phyloP scores from a whole-genome alignment of 2,888 invertebrate genomes.

The Entomobrya proxima region DNA sequence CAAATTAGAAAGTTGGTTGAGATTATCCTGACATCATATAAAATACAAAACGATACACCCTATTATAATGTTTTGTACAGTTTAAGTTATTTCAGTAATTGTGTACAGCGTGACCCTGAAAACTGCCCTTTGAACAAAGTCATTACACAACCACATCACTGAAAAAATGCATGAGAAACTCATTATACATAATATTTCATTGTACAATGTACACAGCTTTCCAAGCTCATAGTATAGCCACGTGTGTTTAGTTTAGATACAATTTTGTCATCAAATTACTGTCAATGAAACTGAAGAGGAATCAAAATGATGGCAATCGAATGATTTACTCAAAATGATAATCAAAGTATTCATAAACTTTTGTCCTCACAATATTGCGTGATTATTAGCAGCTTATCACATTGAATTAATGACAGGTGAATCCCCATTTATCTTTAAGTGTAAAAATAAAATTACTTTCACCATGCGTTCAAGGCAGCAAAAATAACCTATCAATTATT shows the following conservation, averaged over 20 bases:
- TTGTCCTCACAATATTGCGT: too few species aligned
- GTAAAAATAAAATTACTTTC: too few species aligned
- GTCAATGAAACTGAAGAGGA: slow-evolving; percentile 6
- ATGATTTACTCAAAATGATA: neutral
- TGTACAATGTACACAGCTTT: neutral
- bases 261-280: slow-evolving; percentile 5
- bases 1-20: too few species aligned
- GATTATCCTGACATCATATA: too few species aligned
- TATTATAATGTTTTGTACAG: neutral
- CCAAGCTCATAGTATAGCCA: neutral
- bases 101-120: slow-evolving; percentile 34
- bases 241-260: too few species aligned
- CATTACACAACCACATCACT: slow-evolving; percentile 19
- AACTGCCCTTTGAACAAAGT: slow-evolving; percentile 59
- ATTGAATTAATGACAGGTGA: too few species aligned
- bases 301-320: neutral
- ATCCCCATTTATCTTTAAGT: too few species aligned
- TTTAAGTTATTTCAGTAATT: neutral
- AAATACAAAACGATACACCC: too few species aligned
- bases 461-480: too few species aligned
- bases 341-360: neutral
- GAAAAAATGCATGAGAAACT: neutral
- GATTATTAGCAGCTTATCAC: too few species aligned
- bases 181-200: neutral
- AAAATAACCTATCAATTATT: too few species aligned